Evolutionary conservation across 2,797 vertebrate genomes (phyloP).

Genomic region (Nothura maculosa): DNA sequence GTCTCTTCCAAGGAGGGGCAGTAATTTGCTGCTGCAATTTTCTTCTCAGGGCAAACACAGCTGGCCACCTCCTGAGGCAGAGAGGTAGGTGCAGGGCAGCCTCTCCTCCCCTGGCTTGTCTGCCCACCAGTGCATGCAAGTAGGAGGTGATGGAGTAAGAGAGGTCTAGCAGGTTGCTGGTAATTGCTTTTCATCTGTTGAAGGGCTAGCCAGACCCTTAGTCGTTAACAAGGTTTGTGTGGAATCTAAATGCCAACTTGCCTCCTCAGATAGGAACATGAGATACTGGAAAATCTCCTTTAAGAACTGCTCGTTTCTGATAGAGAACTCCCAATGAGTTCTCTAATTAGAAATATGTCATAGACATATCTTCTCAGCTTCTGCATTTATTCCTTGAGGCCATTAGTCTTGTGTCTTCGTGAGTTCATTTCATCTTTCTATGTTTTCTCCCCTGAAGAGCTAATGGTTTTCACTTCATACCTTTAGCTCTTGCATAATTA

Average conservation of each 20-base stretch:
- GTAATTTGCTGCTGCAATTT: background rate
- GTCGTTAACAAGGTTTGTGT: background rate
- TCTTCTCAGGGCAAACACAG: background rate
- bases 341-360: background rate
- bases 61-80: rapidly evolving
- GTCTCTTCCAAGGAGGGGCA: background rate
- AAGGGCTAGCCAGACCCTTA: background rate
- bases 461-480: background rate
- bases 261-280: background rate
- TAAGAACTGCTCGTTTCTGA: background rate
- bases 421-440: background rate
- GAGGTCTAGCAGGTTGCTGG: rapidly evolving
- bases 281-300: background rate
- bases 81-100: rapidly evolving
- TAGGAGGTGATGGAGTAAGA: rapidly evolving
- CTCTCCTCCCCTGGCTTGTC: background rate
- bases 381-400: background rate
- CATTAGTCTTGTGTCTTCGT: background rate
- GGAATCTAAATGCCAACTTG: background rate
- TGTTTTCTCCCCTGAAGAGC: background rate
- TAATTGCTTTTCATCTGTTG: background rate
- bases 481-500: background rate
- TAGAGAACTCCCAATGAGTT: background rate
- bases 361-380: background rate
- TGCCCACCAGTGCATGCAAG: rapidly evolving